Conservation (phyloP, 1,140 invertebrate genomes). For the Anastrepha obliqua region DNA sequence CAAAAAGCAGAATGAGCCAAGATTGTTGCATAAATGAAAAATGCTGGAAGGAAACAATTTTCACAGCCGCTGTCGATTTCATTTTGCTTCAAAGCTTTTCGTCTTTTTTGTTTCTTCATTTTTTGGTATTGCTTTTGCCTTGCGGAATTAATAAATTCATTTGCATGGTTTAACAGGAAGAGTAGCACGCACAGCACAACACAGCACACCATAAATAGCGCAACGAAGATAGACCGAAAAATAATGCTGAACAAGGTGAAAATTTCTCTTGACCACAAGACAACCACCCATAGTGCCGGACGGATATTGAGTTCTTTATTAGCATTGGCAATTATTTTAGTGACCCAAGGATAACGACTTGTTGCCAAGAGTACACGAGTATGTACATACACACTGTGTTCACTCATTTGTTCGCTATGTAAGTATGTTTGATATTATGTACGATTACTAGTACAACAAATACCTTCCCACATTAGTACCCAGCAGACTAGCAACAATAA, state of each 20-base stretch:
- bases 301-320: constrained; percentile 44
- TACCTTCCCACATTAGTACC: too few relatives aligned
- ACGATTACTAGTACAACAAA: too few relatives aligned
- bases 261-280: background rate
- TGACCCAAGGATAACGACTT: constrained; percentile 20
- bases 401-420: background rate
- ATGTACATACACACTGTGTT: background rate
- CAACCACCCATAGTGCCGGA: background rate
- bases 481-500: too few relatives aligned
- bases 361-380: background rate
- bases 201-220: background rate
- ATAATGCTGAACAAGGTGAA: constrained; percentile 9
- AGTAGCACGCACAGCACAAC: background rate
- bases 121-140: background rate
- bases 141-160: constrained; percentile 51
- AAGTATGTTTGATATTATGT: too few relatives aligned
- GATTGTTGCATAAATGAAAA: constrained; percentile 7
- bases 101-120: background rate
- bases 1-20: background rate
- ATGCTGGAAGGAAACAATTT: constrained; percentile 39
- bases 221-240: background rate
- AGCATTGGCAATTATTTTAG: background rate
- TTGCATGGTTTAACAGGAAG: constrained; percentile 42
- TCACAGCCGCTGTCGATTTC: constrained; percentile 26
- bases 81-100: background rate